A percentile compares a stretch with the other conserved stretches of the same genome.
These are phyloP conservation scores for Zalophus californianus DNA, from an alignment of 2,797 vertebrate genomes.

Conservation along the genomic window DNA sequence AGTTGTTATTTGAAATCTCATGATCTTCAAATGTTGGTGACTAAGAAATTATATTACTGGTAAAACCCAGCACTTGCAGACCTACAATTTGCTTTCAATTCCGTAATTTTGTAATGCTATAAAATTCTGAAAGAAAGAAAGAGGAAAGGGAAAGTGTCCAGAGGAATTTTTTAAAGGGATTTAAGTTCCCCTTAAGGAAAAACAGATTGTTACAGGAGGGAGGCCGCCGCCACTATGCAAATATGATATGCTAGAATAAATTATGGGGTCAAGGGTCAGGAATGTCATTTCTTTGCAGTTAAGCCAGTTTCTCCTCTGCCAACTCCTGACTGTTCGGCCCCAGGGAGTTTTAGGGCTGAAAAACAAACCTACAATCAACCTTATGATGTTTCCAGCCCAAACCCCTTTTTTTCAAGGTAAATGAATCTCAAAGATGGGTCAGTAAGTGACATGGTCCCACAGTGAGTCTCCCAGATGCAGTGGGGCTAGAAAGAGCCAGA, in stretches of 20 bases:
- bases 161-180: not conserved
- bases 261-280: not conserved
- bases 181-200: not conserved
- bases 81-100: not conserved
- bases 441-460: not conserved
- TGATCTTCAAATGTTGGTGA: not conserved
- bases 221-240: not conserved
- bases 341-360: not conserved
- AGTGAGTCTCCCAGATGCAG: not conserved
- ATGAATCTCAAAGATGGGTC: not conserved
- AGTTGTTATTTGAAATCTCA: not conserved
- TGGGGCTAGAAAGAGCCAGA: not conserved
- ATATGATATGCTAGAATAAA: not conserved
- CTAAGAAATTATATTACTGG: not conserved
- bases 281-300: not conserved
- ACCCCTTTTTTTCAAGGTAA: not conserved
- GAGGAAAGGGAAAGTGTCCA: not conserved
- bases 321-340: not conserved
- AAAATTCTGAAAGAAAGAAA: conserved; percentile 2
- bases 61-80: not conserved
- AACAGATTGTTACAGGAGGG: not conserved
- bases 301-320: not conserved
- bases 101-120: not conserved
- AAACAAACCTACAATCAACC: not conserved
- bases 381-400: not conserved